Base-by-base conservation (phyloP, 2,113 vertebrate genomes). In the Saccopteryx leptura region DNA sequence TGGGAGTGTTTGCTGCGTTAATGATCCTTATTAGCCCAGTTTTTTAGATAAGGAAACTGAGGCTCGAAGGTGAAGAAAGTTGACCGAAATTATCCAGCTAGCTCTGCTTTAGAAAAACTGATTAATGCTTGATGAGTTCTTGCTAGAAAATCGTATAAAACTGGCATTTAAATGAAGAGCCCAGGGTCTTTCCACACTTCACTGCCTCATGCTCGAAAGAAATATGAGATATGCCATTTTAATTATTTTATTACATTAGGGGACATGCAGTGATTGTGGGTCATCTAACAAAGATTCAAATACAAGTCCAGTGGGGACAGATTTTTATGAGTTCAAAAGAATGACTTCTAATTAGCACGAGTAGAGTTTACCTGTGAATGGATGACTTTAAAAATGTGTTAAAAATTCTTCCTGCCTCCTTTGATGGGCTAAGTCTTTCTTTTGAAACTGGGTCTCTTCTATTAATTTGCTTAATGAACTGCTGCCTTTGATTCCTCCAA, bases 401-500 rank as follows among this genome's bases (percentile, higher is more conserved):
- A 5, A 24, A 60, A 66, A 50, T 39, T 50, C n/a, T 88, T 68
- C 61, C 90, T 80, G 61, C 56, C 72, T 85, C 81, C 71, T 96
- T 90, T 91, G 85, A 95, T 92, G 66, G 60, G 68, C 61, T 75
- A 92, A 97, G 69, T 95, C 97, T 94, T 93, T 95, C 96, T 89
- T 96, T 95, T 95, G 93, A 97, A 97, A 97, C 11, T 28, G 76
- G 15, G 0, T 89, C 68, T 94, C 72, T 93, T 83, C 86, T 92
- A 90, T 94, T 91, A 93, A 92, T 96, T 96, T 91, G 82, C 83
- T 91, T 97, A 97, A 97, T 96, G 94, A 94, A 94, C n/a, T 94
- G 69, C 33, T 96, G 95, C 91, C 97, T 97, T 96, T 94, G 91
- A 94, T 96, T 97, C 92, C 7, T 97, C 96, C 11, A 14, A 46